Base-by-base conservation (phyloP, 2,113 vertebrate species). In the Neomonachus schauinslandi region DNA sequence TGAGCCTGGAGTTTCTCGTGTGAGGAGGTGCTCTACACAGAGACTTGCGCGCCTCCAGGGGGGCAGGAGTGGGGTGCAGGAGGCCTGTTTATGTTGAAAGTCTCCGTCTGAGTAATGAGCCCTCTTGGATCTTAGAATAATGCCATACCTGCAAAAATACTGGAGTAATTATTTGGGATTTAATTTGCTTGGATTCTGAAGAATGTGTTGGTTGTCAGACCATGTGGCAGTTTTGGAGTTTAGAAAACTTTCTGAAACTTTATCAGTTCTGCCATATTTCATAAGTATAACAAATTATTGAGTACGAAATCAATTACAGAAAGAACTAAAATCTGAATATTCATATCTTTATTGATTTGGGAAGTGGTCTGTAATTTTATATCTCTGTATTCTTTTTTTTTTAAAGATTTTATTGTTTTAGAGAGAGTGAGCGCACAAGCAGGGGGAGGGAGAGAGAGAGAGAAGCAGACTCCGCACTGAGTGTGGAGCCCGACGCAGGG, bases 91-190 rank as follows among this genome's bases (percentile, higher is more conserved):
- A 21, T 61, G 22, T 61, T 61, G 59, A 26, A 61, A 33, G 65
- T 31, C 51, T 82, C 18, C 5, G 21, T 55, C 42, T 88, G 21
- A 88, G 61, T 36, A 79, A 26, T 4, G 53, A 28, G 33, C 19
- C 28, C 33, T 46, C 51, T 65, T 74, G 42, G 8, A 21, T 31
- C 21, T 8, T 28, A 9, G 33, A 31, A 39, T 46, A 42, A 24
- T 24, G 26, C 4, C 59, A 69, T 5, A 19, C 16, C 42, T 93
- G 15, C 14, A 33, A 92, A 85, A 71, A 36, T 15, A 8, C 59
- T 59, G 49, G 31, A 89, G 39, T 71, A 24, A 80, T 63, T 59
- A 31, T 46, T 93, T 86, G 71, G 55, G 24, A 80, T 91, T 82
- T 8, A 49, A 28, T 55, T 69, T 92, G 51, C 21, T 26, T 55